phyloP scores from a whole-genome alignment of 2,113 vertebrate genomes.

The Psilopogon haemacephalus region DNA sequence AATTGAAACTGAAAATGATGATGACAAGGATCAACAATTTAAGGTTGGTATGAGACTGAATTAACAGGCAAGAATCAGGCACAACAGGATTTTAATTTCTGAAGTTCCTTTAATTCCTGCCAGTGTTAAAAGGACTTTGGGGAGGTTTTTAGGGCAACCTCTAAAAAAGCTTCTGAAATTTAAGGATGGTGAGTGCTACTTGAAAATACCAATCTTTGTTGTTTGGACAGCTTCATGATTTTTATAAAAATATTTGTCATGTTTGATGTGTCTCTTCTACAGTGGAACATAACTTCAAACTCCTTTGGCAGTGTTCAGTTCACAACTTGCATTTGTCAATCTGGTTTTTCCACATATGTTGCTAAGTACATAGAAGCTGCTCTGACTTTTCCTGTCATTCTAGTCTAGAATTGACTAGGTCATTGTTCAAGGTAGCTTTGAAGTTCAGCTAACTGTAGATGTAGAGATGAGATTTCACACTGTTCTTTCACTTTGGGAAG shows the following conservation, averaged over 20 bases:
- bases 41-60: conserved; percentile 73
- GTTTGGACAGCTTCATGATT: not conserved
- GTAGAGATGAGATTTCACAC: not conserved
- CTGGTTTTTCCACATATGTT: not conserved
- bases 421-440: not conserved
- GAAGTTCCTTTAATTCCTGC: not conserved
- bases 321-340: not conserved
- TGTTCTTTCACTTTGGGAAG: not conserved
- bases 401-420: not conserved
- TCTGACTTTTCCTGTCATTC: not conserved
- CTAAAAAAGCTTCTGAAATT: not conserved
- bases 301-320: not conserved
- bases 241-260: not conserved
- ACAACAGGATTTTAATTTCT: not conserved
- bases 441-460: not conserved
- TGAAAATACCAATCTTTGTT: not conserved
- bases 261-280: not conserved
- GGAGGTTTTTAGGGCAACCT: not conserved
- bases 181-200: not conserved
- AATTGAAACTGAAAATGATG: conserved; percentile 88
- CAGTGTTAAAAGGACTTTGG: not conserved
- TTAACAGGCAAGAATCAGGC: not conserved
- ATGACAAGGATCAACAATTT: conserved; percentile 82
- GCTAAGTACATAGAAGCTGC: not conserved
- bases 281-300: not conserved